Evolutionary conservation across 2,797 vertebrate species (phyloP).

Genomic region (Zenarchopterus dispar): DNA sequence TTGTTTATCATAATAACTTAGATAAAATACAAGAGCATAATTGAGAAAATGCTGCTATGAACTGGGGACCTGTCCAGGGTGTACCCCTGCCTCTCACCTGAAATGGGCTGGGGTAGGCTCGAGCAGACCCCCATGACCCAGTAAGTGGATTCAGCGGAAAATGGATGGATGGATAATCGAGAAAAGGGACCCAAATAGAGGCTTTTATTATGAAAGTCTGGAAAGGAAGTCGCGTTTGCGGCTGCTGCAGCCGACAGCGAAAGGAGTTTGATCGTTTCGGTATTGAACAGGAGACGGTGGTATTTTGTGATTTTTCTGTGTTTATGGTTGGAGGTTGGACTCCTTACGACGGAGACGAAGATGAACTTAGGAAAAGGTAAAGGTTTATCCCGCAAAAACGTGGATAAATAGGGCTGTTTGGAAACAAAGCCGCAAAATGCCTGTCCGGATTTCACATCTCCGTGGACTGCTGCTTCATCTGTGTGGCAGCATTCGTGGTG

Average conservation of each 20-base stretch:
- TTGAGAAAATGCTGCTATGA: too few species aligned
- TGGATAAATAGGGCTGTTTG: background rate
- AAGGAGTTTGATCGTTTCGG: constrained; percentile 10
- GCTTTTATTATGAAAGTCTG: constrained; percentile 38
- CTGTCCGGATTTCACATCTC: constrained; percentile 27
- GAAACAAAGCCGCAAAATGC: constrained; percentile 50
- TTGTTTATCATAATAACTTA: too few species aligned
- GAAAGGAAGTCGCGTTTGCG: constrained; percentile 7
- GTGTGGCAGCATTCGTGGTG: too few species aligned
- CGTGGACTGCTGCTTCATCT: background rate
- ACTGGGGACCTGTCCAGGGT: too few species aligned
- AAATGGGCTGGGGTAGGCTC: too few species aligned
- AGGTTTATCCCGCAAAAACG: background rate
- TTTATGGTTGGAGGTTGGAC: background rate
- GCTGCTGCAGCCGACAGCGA: background rate
- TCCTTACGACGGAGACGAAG: background rate
- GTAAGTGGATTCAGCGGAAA: too few species aligned
- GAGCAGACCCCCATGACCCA: too few species aligned
- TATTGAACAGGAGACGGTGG: too few species aligned
- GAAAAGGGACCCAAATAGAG: too few species aligned
- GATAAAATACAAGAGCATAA: too few species aligned
- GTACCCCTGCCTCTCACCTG: too few species aligned
- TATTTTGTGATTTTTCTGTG: background rate
- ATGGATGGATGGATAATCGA: too few species aligned
- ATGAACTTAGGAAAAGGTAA: background rate